Evolutionary conservation across 2,113 vertebrate genomes (phyloP).

Genomic region (Ptilorrhoa leucosticta): DNA sequence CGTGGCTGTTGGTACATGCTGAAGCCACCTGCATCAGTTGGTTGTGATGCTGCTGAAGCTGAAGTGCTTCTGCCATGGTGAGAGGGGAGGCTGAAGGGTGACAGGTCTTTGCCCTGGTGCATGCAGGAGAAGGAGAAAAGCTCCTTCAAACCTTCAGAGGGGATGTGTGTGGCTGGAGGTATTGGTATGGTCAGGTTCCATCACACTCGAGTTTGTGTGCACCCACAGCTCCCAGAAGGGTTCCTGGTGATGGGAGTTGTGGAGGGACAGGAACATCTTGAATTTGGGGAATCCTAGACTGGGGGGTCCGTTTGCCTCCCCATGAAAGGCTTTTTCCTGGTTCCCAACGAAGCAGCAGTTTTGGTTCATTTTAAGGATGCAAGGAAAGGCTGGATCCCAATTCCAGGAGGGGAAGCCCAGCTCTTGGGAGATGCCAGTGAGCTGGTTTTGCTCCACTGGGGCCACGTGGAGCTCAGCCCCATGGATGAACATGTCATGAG

Average conservation of each 20-base stretch:
- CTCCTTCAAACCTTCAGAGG: not conserved
- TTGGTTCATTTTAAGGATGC: not conserved
- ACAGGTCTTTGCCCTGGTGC: rapidly evolving
- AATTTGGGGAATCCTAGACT: not conserved
- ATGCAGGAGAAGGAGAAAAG: not conserved
- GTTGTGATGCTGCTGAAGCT: not conserved
- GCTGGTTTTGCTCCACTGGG: not conserved
- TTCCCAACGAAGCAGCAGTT: rapidly evolving
- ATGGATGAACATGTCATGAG: not conserved
- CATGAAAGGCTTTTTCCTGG: not conserved
- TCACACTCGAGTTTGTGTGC: rapidly evolving
- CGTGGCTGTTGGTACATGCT: rapidly evolving
- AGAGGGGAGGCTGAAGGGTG: not conserved
- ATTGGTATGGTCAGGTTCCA: rapidly evolving
- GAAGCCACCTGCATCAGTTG: rapidly evolving
- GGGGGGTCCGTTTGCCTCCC: rapidly evolving
- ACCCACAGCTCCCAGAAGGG: rapidly evolving
- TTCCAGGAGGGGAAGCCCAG: not conserved
- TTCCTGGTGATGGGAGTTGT: not conserved
- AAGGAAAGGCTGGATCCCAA: not conserved
- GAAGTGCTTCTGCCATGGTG: rapidly evolving
- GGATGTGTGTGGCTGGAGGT: not conserved
- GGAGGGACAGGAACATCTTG: not conserved
- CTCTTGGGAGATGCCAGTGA: not conserved
- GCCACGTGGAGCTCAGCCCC: rapidly evolving